Percentiles rank a stretch among this genome's conserved stretches.
phyloP scores from a whole-genome alignment of 2,113 vertebrate genomes.

The Regulus satrapa region DNA sequence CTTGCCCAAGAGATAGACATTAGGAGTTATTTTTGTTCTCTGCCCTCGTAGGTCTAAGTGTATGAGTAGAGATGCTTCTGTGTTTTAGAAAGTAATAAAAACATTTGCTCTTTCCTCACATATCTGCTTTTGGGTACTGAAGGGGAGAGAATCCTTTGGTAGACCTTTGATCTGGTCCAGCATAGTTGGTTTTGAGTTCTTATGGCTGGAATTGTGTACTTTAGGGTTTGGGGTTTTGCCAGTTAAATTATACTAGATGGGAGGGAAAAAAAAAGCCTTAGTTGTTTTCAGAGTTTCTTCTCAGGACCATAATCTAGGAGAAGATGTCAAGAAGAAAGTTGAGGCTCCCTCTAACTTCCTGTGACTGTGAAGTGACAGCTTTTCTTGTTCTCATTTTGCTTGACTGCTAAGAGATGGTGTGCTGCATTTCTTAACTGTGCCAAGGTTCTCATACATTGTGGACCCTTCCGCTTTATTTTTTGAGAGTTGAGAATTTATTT shows the following conservation, averaged over 20 bases:
- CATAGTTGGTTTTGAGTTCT: background rate
- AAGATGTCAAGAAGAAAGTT: background rate
- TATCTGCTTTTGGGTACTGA: background rate
- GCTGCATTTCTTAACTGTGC: background rate
- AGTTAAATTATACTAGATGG: background rate
- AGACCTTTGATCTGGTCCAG: fast-evolving
- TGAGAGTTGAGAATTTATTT: background rate
- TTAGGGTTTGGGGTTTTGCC: background rate
- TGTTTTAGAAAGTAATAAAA: background rate
- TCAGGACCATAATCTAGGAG: background rate
- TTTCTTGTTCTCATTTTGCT: background rate
- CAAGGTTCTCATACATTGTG: background rate
- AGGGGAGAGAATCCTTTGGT: background rate
- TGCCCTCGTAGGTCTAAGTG: background rate
- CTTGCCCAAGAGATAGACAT: background rate
- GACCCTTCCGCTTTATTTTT: background rate
- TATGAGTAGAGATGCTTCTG: background rate
- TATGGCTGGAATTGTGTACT: background rate
- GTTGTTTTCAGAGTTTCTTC: background rate
- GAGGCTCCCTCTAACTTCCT: background rate
- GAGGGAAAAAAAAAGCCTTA: background rate
- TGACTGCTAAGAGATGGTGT: background rate
- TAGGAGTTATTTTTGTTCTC: background rate
- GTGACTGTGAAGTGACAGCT: background rate
- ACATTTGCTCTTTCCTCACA: background rate